Percentiles rank a stretch among this genome's conserved stretches.
Evolutionary conservation across 2,113 vertebrate species (phyloP).

Genomic region (Bubo blakistoni): DNA sequence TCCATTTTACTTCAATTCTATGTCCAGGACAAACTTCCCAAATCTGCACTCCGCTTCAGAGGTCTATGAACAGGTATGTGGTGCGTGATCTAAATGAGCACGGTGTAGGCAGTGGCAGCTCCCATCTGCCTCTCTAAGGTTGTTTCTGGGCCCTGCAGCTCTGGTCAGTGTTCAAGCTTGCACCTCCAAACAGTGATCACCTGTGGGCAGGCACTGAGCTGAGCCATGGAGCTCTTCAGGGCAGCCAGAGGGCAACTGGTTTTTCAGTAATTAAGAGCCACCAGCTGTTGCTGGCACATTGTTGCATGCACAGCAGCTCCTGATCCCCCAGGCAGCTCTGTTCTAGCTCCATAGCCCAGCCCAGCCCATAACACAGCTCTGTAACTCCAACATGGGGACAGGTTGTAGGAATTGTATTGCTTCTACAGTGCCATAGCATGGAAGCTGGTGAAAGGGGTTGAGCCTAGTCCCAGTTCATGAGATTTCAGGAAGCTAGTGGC

Average conservation of each 20-base stretch:
- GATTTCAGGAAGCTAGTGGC: not conserved
- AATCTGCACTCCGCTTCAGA: not conserved
- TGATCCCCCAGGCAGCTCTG: not conserved
- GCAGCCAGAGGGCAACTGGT: not conserved
- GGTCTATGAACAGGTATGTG: not conserved
- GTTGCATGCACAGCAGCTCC: rapidly evolving
- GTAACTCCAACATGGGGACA: too few relatives aligned
- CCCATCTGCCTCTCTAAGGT: not conserved
- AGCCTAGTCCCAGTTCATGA: rapidly evolving
- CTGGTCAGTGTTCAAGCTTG: not conserved
- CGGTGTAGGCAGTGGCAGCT: not conserved
- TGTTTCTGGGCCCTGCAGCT: not conserved
- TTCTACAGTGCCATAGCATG: not conserved
- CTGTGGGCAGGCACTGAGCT: not conserved
- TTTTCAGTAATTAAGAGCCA: not conserved
- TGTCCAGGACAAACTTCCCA: not conserved
- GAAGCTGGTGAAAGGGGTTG: not conserved
- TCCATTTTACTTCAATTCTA: not conserved
- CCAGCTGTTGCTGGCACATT: not conserved
- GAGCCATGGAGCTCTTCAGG: not conserved
- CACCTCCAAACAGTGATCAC: not conserved
- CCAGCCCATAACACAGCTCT: too few relatives aligned
- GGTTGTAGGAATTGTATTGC: not conserved
- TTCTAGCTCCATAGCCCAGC: not conserved
- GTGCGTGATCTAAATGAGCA: rapidly evolving